phyloP scores from a whole-genome alignment of 2,888 invertebrate genomes.

The Podotricha telesiphe region DNA sequence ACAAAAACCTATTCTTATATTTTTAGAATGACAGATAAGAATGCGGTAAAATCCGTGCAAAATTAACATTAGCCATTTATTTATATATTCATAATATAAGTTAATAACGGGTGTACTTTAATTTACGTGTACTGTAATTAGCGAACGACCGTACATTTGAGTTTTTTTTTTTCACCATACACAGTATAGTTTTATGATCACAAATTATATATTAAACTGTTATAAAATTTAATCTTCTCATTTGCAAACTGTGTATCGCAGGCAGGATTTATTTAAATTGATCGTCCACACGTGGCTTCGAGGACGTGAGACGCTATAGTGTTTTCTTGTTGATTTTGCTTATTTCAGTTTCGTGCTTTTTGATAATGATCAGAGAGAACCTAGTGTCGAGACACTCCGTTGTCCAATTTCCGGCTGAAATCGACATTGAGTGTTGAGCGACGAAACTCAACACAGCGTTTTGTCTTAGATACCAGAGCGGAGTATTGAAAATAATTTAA shows the following conservation, averaged over 20 bases:
- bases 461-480: too few species aligned
- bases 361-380: too few species aligned
- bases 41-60: not conserved
- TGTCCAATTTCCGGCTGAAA: too few species aligned
- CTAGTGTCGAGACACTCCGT: too few species aligned
- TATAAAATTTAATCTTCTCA: constrained; percentile 11
- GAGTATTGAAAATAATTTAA: too few species aligned
- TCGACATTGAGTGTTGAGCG: too few species aligned
- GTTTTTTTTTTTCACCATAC: not conserved
- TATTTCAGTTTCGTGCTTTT: too few species aligned
- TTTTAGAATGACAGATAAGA: not conserved
- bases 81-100: not conserved
- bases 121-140: constrained; percentile 3
- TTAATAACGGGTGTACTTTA: not conserved
- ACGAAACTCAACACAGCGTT: too few species aligned
- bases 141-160: not conserved
- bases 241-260: not conserved
- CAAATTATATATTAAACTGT: constrained; percentile 19
- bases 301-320: too few species aligned
- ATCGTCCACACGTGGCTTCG: not conserved
- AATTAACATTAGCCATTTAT: not conserved
- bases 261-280: not conserved
- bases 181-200: constrained; percentile 17
- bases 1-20: too few species aligned
- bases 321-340: too few species aligned